phyloP scores from a whole-genome alignment of 2,888 invertebrate genomes.

The Cosmopolites sordidus region DNA sequence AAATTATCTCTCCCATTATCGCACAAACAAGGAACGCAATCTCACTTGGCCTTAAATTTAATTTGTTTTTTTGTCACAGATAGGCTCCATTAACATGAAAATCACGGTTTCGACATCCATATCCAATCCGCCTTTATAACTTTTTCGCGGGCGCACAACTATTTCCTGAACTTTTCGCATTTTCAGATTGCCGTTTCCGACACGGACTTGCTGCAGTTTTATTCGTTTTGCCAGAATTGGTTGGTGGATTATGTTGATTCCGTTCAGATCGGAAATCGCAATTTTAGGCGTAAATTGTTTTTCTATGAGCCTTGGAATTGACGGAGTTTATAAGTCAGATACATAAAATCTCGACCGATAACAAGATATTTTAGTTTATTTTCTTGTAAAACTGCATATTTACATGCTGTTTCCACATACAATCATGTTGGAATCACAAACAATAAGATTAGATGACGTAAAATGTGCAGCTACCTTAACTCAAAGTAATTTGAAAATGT shows the following conservation, averaged over 20 bases:
- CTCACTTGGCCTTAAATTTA: constrained; percentile 23
- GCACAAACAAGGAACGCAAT: constrained; percentile 23
- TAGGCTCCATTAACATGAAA: constrained; percentile 31
- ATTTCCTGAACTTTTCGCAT: constrained; percentile 28
- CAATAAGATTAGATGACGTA: too few species aligned
- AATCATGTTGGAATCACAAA: too few species aligned
- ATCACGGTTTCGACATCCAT: constrained; percentile 32
- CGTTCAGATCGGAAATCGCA: background rate
- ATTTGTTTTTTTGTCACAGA: constrained; percentile 28
- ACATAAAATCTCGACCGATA: too few species aligned
- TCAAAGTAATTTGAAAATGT: too few species aligned
- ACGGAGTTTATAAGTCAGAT: background rate
- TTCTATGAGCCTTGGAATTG: background rate
- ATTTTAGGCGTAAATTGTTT: background rate
- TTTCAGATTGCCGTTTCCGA: constrained; percentile 25
- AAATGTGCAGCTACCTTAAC: too few species aligned
- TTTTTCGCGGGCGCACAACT: constrained; percentile 20
- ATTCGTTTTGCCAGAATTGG: constrained; percentile 8
- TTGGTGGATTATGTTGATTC: background rate
- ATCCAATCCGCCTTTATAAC: constrained; percentile 30
- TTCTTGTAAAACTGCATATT: background rate
- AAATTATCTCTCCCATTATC: constrained; percentile 17
- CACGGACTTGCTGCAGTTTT: constrained; percentile 11
- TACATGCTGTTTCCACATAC: background rate
- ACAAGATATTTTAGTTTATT: background rate